Evolutionary conservation across 2,113 vertebrate genomes (phyloP), one percentile per base, ranked within the genome.

Genomic region (Mobula hypostoma): DNA sequence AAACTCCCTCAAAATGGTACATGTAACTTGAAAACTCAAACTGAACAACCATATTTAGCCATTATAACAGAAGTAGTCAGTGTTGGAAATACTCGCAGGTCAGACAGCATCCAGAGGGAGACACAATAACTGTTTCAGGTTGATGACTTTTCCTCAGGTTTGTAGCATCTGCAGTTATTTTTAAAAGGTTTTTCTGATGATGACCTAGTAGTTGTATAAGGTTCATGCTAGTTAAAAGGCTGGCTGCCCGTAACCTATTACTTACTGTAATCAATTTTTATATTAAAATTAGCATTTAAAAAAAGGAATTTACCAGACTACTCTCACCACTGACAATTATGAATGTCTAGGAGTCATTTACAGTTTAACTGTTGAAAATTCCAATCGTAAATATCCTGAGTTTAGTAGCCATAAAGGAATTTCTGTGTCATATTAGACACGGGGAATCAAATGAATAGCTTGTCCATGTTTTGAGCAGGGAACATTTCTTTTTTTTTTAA

Each of bases 361-460:
- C 27, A 87, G 58, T 61, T 79, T 61, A 11, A 61, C 3, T 12
- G 24, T 24, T 61, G 70, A 36, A 70, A 92, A 72, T 72, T 72
- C 19, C 14, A 21, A 27, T 74, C 14, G 66, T 68, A 72, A 24
- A 40, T 68, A 19, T 27, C 66, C 32, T 24, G 66, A 36, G 27
- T 48, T 92, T 92, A 40, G 21, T 40, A 24, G 21, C 90, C 66
- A 72, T 21, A 29, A 36, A 72, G 72, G 36, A 17, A 92, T 72
- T 92, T 72, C 66, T 74, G 66, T 72, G 68, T 70, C n/a, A 92
- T 66, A 91, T 74, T 92, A 68, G 66, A 92, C 90, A 92, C 17
- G 91, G 91, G 48, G 12, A 74, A 76, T 93, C 36, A 27, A 93
- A 48, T 74, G 68, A 93, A 93, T 40, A 48, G 91, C 91, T 56